phyloP scores from a whole-genome alignment of 2,888 invertebrate genomes.

The Elmis aenea region DNA sequence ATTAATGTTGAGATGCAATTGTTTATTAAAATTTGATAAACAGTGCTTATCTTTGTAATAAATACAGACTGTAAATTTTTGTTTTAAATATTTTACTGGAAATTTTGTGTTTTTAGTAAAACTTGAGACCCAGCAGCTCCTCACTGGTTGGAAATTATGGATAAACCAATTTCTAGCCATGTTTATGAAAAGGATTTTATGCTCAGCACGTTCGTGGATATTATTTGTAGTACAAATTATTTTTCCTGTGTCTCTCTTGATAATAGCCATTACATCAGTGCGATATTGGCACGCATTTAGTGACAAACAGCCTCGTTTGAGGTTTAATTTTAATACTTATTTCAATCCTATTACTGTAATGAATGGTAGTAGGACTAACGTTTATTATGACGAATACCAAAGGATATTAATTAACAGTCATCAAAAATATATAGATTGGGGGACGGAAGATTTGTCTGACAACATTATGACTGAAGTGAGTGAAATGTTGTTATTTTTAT shows the following conservation, averaged over 20 bases:
- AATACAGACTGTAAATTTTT: background rate
- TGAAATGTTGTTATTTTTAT: too few species aligned
- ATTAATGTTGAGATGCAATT: too few species aligned
- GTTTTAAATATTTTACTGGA: background rate
- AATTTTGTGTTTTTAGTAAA: slow-evolving; percentile 28
- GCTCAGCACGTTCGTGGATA: slow-evolving; percentile 55
- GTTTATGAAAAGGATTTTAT: slow-evolving; percentile 15
- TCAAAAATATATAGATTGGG: too few species aligned
- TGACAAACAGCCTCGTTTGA: slow-evolving; percentile 49
- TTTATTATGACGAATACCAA: too few species aligned
- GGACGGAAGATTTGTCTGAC: too few species aligned
- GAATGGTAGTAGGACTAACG: too few species aligned
- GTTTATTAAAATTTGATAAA: too few species aligned
- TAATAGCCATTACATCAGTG: slow-evolving; percentile 53
- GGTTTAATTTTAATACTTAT: slow-evolving; percentile 49
- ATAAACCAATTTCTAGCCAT: slow-evolving; percentile 19
- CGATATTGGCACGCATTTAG: slow-evolving; percentile 43
- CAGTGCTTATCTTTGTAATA: too few species aligned
- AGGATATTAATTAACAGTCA: too few species aligned
- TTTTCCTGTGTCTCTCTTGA: slow-evolving; percentile 58
- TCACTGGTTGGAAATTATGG: slow-evolving; percentile 7
- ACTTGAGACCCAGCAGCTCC: slow-evolving; percentile 19
- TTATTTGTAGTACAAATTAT: slow-evolving; percentile 53
- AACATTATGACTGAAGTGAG: too few species aligned
- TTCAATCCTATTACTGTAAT: slow-evolving; percentile 26